Percentiles rank a stretch among this genome's conserved stretches.
phyloP scores from a whole-genome alignment of 2,888 invertebrate genomes.

The Zaprionus obscuricornis region DNA sequence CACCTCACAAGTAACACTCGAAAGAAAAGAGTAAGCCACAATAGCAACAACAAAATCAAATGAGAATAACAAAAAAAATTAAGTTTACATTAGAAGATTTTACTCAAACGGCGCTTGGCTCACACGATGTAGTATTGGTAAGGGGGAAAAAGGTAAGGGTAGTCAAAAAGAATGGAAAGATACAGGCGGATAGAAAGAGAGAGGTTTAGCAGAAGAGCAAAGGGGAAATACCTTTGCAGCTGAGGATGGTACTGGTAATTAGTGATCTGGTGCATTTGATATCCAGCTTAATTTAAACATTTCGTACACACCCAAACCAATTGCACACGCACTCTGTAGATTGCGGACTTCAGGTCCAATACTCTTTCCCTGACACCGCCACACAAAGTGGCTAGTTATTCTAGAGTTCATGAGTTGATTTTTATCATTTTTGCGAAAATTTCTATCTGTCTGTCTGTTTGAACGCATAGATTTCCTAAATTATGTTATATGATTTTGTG shows the following conservation, averaged over 20 bases:
- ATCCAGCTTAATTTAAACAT: constrained; percentile 80
- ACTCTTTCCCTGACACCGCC: no score
- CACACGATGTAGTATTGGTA: constrained; percentile 68
- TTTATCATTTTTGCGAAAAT: no score
- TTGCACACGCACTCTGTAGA: constrained; percentile 52
- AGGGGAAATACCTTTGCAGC: constrained; percentile 10
- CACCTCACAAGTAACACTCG: constrained; percentile 41
- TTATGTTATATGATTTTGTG: no score
- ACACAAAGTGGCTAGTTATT: no score
- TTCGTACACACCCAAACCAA: constrained; percentile 71
- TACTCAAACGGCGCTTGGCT: constrained; percentile 68
- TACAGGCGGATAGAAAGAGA: no score
- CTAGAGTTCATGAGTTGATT: no score
- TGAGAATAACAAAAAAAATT: constrained; percentile 20
- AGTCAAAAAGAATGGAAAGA: constrained; percentile 16
- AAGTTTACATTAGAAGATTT: constrained; percentile 28
- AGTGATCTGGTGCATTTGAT: constrained; percentile 82
- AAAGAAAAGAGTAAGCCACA: constrained; percentile 21
- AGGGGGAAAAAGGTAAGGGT: no score
- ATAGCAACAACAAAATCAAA: constrained; percentile 1
- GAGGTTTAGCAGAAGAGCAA: not conserved
- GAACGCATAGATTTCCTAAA: no score
- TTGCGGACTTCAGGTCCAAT: no score
- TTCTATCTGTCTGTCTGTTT: no score
- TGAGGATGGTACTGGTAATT: constrained; percentile 78